A percentile compares a stretch with the other conserved stretches of the same genome.
Conservation (phyloP, 2,888 invertebrate genomes). For the Pterostichus madidus region DNA sequence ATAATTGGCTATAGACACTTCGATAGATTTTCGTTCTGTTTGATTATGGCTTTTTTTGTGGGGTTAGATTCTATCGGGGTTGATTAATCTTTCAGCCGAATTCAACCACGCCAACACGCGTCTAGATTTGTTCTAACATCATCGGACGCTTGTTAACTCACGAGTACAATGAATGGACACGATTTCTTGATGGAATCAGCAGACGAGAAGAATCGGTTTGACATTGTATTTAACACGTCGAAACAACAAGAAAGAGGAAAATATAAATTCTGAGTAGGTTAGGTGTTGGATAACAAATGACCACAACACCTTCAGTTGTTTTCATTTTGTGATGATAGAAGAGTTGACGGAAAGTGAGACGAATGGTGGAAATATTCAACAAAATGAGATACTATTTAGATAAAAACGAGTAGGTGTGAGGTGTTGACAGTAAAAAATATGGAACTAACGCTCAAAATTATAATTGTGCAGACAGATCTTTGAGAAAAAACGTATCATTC, state of each 20-base stretch:
- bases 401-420: constrained; percentile 1
- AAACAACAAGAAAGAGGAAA: constrained; percentile 58
- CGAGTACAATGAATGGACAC: constrained; percentile 55
- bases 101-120: constrained; percentile 52
- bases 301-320: constrained; percentile 33
- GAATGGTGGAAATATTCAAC: constrained; percentile 39
- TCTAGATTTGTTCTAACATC: constrained; percentile 58
- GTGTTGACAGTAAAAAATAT: constrained; percentile 52
- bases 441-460: constrained; percentile 35
- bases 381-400: constrained; percentile 47
- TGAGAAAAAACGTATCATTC: no score
- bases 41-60: constrained; percentile 56
- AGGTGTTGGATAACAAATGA: constrained; percentile 52
- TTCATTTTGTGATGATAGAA: constrained; percentile 27
- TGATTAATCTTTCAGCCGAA: constrained; percentile 61
- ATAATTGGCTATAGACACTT: constrained; percentile 63
- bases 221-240: constrained; percentile 64
- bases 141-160: constrained; percentile 54
- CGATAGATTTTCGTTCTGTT: constrained; percentile 48
- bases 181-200: constrained; percentile 55
- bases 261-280: constrained; percentile 42
- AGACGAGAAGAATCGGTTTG: constrained; percentile 49
- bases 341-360: constrained; percentile 53
- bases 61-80: constrained; percentile 61
- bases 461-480: background rate